Conservation (phyloP, 2,797 vertebrate species). For the Poecile montanus region DNA sequence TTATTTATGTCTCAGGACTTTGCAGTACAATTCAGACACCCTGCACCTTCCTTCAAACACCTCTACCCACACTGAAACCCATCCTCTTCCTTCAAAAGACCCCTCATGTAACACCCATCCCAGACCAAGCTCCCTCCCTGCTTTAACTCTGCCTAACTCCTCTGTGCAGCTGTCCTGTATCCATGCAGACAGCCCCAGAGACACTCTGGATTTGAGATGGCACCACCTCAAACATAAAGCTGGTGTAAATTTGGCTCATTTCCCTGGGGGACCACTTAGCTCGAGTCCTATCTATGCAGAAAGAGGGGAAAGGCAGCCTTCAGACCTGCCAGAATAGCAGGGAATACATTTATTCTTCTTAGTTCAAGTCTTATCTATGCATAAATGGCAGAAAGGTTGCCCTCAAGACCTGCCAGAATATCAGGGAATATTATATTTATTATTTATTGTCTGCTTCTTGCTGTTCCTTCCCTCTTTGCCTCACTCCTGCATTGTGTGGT, state of each 20-base stretch:
- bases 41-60: background rate
- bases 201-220: background rate
- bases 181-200: background rate
- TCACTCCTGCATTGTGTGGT: background rate
- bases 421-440: conserved; percentile 20
- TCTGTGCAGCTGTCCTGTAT: background rate
- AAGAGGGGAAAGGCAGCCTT: background rate
- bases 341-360: conserved; percentile 24
- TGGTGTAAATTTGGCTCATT: background rate
- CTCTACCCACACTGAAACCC: background rate
- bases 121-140: background rate
- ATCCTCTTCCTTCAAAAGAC: background rate
- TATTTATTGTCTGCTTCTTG: conserved; percentile 44
- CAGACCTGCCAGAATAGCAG: background rate
- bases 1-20: background rate
- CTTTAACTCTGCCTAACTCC: background rate
- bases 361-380: conserved; percentile 41
- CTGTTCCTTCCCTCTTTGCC: conserved; percentile 36
- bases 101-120: background rate
- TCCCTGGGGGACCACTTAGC: conserved; percentile 5
- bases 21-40: background rate
- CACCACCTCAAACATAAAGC: background rate
- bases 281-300: conserved; percentile 5
- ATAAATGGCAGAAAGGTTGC: background rate
- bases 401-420: background rate